A percentile compares a stretch with the other conserved stretches of the same genome.
Evolutionary conservation across 2,797 vertebrate genomes (phyloP).

Genomic region (Coluber constrictor): DNA sequence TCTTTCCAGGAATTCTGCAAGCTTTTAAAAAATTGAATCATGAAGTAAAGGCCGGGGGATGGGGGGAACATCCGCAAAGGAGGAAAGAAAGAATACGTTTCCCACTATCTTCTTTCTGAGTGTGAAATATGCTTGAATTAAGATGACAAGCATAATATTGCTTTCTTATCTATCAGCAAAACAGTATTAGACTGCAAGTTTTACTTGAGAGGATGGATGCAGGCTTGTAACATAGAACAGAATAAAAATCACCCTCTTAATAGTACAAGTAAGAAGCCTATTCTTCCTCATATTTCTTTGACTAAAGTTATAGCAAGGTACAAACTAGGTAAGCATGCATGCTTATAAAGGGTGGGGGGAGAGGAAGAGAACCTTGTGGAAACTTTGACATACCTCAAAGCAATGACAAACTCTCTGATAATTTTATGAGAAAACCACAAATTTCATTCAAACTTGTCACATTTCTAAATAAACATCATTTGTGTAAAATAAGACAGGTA

Average conservation of each 20-base stretch:
- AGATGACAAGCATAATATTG: conserved; percentile 9
- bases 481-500: neutral
- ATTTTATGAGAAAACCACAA: neutral
- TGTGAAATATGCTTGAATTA: neutral
- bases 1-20: conserved; percentile 25
- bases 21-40: conserved; percentile 15
- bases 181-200: neutral
- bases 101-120: conserved; percentile 9
- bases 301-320: neutral
- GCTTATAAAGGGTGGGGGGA: neutral
- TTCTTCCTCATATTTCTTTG: neutral
- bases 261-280: neutral
- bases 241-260: conserved; percentile 8
- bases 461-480: neutral
- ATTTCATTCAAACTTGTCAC: neutral
- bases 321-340: neutral
- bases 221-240: neutral
- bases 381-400: neutral
- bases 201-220: neutral
- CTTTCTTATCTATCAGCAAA: neutral
- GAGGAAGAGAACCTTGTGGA: neutral
- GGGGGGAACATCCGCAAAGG: neutral
- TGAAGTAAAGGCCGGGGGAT: neutral
- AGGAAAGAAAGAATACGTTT: conserved; percentile 15
- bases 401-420: neutral